phyloP scores from a whole-genome alignment of 2,888 invertebrate genomes.

The Perithous albicinctus region DNA sequence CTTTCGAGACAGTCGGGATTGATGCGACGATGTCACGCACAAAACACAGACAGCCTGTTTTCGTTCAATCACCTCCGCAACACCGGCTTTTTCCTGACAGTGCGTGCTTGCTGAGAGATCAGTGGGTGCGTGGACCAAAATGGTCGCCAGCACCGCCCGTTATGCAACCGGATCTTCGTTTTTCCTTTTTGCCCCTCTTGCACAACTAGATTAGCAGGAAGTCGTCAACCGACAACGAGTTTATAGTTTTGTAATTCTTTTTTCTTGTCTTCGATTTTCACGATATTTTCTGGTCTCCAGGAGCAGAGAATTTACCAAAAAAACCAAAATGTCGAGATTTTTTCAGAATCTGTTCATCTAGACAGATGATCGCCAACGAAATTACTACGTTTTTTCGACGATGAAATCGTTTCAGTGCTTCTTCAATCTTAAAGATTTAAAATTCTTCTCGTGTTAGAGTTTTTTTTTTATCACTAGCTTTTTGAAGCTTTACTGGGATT shows the following conservation, averaged over 20 bases:
- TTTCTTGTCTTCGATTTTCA: neutral
- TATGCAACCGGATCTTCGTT: conserved; percentile 66
- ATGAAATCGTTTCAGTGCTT: neutral
- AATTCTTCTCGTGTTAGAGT: neutral
- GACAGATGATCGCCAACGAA: neutral
- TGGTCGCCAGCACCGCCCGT: conserved; percentile 63
- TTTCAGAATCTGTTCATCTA: neutral
- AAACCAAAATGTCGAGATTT: neutral
- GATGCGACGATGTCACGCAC: conserved; percentile 31
- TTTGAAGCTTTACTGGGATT: neutral
- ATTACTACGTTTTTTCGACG: neutral
- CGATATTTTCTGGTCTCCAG: neutral
- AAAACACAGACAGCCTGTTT: neutral
- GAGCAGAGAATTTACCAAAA: neutral
- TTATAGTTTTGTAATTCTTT: neutral
- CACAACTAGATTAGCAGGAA: conserved; percentile 36
- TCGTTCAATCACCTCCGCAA: conserved; percentile 10
- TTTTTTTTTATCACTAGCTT: neutral
- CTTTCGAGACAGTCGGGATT: conserved; percentile 10
- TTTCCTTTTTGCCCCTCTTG: conserved; percentile 23
- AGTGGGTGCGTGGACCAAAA: conserved; percentile 70
- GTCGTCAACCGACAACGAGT: conserved; percentile 11
- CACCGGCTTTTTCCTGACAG: neutral
- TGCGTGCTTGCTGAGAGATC: neutral
- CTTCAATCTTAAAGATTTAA: neutral